Base-by-base conservation (phyloP, 2,797 vertebrate genomes). In the Melanogrammus aeglefinus region DNA sequence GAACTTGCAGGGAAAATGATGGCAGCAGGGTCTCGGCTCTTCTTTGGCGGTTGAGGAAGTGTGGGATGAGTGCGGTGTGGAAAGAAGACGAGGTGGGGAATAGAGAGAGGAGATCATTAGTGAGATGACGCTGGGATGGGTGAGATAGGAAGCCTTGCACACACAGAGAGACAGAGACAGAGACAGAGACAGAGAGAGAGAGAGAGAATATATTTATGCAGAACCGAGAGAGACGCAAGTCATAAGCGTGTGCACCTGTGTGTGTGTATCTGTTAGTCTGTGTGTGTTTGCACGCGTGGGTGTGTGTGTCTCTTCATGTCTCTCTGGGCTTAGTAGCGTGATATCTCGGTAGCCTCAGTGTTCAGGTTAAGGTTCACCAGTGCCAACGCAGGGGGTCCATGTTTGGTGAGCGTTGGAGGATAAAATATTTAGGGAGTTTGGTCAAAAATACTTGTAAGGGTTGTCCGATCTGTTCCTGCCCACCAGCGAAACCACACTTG, bases 281-380 rank as follows among this genome's bases (percentile, higher is more conserved):
- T 57, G 21, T 57, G 51, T 57, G 51, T 47, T 18, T 57, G 51
- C 18, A 6, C 8, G 1, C 8, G 21, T 24, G 57, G 21, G 57
- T 63, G 57, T 63, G 57, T 63, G 57, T 63, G 57, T 51, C 57
- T 57, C 39, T 57, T 21, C 57, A 66, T 69, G 63, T 69, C 24
- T 24, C 1, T 69, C 8, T 24, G 6, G 57, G 51, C 21, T 63
- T n/a, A 24, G 57, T 6, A n/a, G 47, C 5, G 47, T 8, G 57
- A 24, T 24, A 63, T 63, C 21, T 24, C 8, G 21, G 21, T 21
- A 57, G 51, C 51, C n/a, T 57, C 51, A 57, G n/a, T 7, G 57
- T 8, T 63, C 57, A 18, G 6, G 57, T 63, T 7, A 6, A 63
- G 14, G 57, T 63, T 63, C 24, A 27, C 63, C 10, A 8, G 2